Evolutionary conservation across 2,888 invertebrate species (phyloP).

Genomic region (Megastigmus dorsalis): DNA sequence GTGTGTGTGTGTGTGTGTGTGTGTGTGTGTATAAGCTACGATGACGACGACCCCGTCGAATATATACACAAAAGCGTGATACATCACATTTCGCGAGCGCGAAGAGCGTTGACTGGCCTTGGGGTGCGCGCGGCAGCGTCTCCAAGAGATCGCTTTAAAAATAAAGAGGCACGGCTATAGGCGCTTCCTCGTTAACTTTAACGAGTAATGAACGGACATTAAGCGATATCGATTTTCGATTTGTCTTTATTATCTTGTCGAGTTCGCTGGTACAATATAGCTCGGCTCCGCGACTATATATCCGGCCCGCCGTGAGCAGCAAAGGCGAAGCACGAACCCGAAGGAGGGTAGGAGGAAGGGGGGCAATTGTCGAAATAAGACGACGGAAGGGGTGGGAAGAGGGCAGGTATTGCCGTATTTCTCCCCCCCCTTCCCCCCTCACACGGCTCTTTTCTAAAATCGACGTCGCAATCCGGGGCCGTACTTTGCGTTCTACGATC

Average conservation of each 20-base stretch:
- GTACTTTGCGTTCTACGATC: neutral
- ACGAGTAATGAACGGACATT: slow-evolving; percentile 46
- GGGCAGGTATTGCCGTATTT: neutral
- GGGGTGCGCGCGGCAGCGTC: neutral
- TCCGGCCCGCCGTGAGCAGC: neutral
- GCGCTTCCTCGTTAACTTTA: slow-evolving; percentile 28
- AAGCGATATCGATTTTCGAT: slow-evolving; percentile 50
- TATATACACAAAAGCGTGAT: neutral
- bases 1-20: too few species aligned
- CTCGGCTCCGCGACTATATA: too few species aligned
- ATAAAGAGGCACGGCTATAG: neutral
- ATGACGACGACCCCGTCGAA: too few species aligned
- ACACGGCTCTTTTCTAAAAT: neutral
- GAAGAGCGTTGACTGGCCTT: neutral
- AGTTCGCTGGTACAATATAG: neutral
- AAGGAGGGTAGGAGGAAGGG: neutral
- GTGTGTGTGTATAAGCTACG: too few species aligned
- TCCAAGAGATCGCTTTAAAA: slow-evolving; percentile 6
- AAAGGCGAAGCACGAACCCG: neutral
- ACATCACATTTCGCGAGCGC: neutral
- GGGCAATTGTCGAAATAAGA: neutral
- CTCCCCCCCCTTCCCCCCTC: too few species aligned
- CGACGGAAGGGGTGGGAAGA: too few species aligned
- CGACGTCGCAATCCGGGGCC: neutral
- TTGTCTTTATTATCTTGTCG: slow-evolving; percentile 46